These are phyloP conservation scores for Alethe diademata DNA, from an alignment of 2,113 vertebrate species.

Conservation along the genomic window DNA sequence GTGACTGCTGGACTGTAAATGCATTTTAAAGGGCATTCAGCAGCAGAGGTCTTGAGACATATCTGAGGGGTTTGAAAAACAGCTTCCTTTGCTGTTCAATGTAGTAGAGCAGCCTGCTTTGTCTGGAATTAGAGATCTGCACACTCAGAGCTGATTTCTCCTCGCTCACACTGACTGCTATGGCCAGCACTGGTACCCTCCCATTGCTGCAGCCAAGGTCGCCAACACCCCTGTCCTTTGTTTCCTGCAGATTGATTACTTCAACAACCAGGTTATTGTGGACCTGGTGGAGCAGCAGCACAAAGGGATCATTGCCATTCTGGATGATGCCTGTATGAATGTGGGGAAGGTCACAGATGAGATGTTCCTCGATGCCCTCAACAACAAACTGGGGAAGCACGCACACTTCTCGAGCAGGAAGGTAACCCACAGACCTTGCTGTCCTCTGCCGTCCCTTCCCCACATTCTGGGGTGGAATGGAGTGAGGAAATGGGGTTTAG, in stretches of 20 bases:
- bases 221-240: background rate
- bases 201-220: background rate
- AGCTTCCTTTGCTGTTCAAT: background rate
- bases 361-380: constrained; percentile 93
- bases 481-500: background rate
- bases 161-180: accelerated
- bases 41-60: background rate
- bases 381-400: constrained; percentile 89
- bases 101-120: background rate
- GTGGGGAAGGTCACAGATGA: constrained; percentile 96
- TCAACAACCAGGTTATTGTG: constrained; percentile 98
- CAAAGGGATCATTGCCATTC: constrained; percentile 92
- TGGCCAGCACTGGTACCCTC: background rate
- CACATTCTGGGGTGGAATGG: accelerated
- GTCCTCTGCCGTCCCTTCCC: background rate
- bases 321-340: constrained; percentile 97
- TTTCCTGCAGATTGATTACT: constrained; percentile 89
- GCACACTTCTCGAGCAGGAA: constrained; percentile 96
- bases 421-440: constrained; percentile 66
- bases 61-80: background rate
- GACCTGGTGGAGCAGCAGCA: constrained; percentile 97
- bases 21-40: background rate
- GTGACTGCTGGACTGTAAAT: background rate
- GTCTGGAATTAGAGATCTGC: background rate
- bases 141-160: background rate